Base-by-base conservation (phyloP, 2,113 vertebrate species). In the Aythya baeri region DNA sequence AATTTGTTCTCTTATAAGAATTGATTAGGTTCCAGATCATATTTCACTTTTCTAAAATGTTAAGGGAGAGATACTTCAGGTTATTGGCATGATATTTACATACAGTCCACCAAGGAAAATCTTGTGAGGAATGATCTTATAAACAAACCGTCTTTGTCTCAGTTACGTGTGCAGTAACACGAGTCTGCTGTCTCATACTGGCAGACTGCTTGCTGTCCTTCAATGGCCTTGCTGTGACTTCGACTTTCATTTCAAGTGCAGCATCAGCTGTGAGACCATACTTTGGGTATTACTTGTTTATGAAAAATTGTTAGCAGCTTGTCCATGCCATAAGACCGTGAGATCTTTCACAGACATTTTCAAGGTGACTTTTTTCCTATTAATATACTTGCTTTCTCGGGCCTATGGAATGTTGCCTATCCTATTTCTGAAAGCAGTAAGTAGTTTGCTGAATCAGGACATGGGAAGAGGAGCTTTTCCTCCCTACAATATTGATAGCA, bases 341-440 rank as follows among this genome's bases (percentile, higher is more conserved):
- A 72, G 34, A 57, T 65, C 63, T 83, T 83, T 52, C 0, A 2
- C 57, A 34, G 55, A 10, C 31, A 49, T 90, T 88, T 90, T 72
- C 90, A 96, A 88, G 85, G 91, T 95, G 72, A 88, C 57, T 83
- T 94, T 67, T 79, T 76, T 93, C 57, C 76, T 94, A 41, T 78
- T 85, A 89, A 89, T 91, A 80, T 22, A 65, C 13, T 67, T 74
- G n/a, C 22, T 86, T 46, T 46, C 54, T 84, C 52, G 90, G 79
- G 55, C 61, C 61, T 63, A 57, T 22, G 38, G 83, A 77, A 32
- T 90, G 68, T 55, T 86, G 65, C 49, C 57, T 96, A 21, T 63
- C 25, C 88, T 90, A 2, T 88, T 91, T 95, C 70, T 90, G 70
- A 83, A 92, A 90, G 80, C 41, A 81, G 43, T 68, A 9, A 0